Percentiles rank a stretch among this genome's conserved stretches.
Conservation (phyloP, 2,797 vertebrate species). For the Sylvilagus floridanus region DNA sequence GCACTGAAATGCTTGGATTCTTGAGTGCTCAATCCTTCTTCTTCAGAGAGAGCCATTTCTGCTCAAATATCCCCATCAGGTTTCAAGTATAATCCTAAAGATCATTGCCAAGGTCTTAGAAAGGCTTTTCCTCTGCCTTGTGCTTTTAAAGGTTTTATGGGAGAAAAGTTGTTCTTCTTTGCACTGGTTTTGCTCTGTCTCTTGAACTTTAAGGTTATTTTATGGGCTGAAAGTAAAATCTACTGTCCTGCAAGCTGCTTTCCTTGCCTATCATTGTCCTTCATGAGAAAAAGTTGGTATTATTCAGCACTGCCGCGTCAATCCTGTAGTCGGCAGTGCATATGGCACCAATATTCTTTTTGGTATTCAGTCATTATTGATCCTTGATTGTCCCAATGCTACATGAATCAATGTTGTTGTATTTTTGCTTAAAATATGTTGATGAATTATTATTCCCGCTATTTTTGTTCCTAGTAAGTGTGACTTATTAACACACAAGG, state of each 20-base stretch:
- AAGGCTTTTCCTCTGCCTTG: not conserved
- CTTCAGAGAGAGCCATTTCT: not conserved
- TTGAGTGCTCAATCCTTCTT: not conserved
- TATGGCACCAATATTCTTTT: not conserved
- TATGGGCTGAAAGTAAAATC: constrained; percentile 32
- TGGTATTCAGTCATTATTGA: not conserved
- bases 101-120: not conserved
- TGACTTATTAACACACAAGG: not conserved
- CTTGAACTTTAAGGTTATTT: not conserved
- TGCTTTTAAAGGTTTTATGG: not conserved
- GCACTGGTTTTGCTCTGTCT: not conserved
- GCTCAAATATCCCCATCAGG: not conserved
- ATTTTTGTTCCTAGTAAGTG: not conserved
- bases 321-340: not conserved
- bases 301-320: not conserved
- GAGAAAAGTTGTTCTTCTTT: not conserved
- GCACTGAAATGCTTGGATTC: not conserved
- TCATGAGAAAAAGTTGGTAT: not conserved
- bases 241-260: not conserved
- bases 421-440: constrained; percentile 42
- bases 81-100: not conserved
- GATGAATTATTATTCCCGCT: constrained; percentile 24
- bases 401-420: not conserved
- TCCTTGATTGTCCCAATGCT: constrained; percentile 12
- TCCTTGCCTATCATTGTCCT: not conserved